phyloP scores from a whole-genome alignment of 2,113 vertebrate genomes.

The Pseudorectes ferrugineus region DNA sequence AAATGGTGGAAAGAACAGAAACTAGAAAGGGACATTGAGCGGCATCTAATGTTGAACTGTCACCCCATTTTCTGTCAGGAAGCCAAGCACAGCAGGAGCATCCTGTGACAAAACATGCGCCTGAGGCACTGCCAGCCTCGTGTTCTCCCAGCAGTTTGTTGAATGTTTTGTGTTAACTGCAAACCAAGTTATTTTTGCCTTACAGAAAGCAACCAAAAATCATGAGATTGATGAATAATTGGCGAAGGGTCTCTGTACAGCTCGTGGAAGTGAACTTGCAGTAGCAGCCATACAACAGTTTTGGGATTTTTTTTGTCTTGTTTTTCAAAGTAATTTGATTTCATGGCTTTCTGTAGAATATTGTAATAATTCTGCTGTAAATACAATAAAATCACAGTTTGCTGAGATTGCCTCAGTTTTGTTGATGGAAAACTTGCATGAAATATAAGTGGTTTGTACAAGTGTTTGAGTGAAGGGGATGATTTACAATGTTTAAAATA shows the following conservation, averaged over 20 bases:
- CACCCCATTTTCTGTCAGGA: neutral
- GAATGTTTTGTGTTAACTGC: neutral
- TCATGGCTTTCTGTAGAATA: conserved; percentile 63
- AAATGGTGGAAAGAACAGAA: neutral
- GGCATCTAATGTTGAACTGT: neutral
- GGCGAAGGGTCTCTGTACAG: neutral
- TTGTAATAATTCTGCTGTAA: conserved; percentile 66
- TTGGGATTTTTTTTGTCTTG: neutral
- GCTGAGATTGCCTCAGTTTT: neutral
- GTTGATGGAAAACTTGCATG: neutral
- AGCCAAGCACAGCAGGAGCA: neutral
- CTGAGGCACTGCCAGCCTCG: neutral
- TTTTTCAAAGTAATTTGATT: conserved; percentile 35
- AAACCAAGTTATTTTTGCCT: conserved; percentile 42
- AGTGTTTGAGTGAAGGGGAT: neutral
- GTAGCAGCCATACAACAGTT: conserved; percentile 3
- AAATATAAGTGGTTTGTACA: neutral
- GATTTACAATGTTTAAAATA: neutral
- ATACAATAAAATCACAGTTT: conserved; percentile 62
- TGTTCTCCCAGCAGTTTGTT: neutral
- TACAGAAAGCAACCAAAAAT: conserved; percentile 37
- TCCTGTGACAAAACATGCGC: rapidly evolving
- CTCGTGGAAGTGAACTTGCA: neutral
- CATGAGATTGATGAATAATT: neutral
- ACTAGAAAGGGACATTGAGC: neutral